Conservation (phyloP, 2,113 vertebrate genomes). For the Psammodynastes pulverulentus region DNA sequence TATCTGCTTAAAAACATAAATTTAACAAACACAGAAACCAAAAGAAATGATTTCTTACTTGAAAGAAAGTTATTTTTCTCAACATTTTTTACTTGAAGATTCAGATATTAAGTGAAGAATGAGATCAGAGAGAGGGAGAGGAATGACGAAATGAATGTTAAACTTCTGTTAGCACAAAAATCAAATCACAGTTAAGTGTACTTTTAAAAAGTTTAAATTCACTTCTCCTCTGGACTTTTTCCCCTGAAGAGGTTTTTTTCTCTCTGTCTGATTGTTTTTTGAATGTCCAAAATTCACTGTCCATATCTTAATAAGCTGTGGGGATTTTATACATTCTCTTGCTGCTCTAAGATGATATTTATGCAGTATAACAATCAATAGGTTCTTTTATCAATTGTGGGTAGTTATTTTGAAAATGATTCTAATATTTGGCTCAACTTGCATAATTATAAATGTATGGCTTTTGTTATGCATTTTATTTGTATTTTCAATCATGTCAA, state of each 20-base stretch:
- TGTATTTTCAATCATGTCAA: conserved; percentile 68
- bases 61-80: neutral
- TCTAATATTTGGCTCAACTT: conserved; percentile 44
- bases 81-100: conserved; percentile 40
- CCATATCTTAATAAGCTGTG: conserved; percentile 58
- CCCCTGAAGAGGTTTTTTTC: conserved; percentile 46
- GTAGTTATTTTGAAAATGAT: conserved; percentile 36
- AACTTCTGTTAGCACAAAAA: conserved; percentile 64
- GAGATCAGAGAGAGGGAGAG: conserved; percentile 42
- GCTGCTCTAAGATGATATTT: conserved; percentile 57
- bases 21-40: conserved; percentile 11
- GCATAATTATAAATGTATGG: conserved; percentile 59
- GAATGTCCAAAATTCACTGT: conserved; percentile 59
- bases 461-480: conserved; percentile 68
- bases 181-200: conserved; percentile 58
- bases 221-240: conserved; percentile 54
- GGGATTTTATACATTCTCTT: conserved; percentile 40
- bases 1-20: conserved; percentile 46
- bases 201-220: conserved; percentile 51
- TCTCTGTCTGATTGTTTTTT: conserved; percentile 24
- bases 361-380: conserved; percentile 41
- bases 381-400: conserved; percentile 52
- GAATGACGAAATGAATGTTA: conserved; percentile 47
- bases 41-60: neutral
- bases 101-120: conserved; percentile 53